Evolutionary conservation across 2,888 invertebrate genomes (phyloP), one percentile per base, ranked within the genome.

Genomic region (Melanotus villosus): DNA sequence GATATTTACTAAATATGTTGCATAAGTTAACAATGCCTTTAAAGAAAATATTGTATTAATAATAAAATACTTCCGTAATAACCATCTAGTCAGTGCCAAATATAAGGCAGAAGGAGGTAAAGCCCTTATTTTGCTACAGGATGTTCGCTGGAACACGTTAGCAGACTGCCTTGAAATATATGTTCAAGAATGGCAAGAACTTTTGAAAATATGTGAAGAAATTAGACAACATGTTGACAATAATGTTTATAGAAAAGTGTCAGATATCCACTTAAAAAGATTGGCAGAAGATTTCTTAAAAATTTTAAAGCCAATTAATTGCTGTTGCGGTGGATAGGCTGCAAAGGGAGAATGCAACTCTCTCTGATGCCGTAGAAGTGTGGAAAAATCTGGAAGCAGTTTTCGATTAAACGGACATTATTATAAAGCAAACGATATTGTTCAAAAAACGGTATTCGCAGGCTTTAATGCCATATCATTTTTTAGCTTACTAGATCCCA

Each of bases 101-200:
- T 73, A 66, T 43, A 72, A 62, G 14, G 36, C 32, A 60, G 67
- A 32, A 41, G 68, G 57, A 7, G 67, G 72, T 10, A 75, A 68
- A 54, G 36, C 56, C 30, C 54, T 73, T 23, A 52, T 69, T 9
- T 5, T 71, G 9, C 73, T 63, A 16, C 56, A 45, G 16, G 68
- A 73, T 45, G 68, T 73, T 2, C 43, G 71, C 4, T 72, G 69
- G 66, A 71, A 73, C 30, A 70, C 60, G 10, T 10, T 68, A 10
- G 47, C 36, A 36, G 62, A 67, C 18, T 65, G 56, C 26, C 16
- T 65, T 1, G 50, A 65, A 34, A 14, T 30, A 3, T 65, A 59
- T 36, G 10, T 65, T 3, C 7, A 7, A 3, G 34, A 56, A 7
- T 58, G 45, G 57, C 32, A 41, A 10, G 58, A 32, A 18, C 19